Conservation (phyloP, 2,113 vertebrate genomes). For the Athene noctua region DNA sequence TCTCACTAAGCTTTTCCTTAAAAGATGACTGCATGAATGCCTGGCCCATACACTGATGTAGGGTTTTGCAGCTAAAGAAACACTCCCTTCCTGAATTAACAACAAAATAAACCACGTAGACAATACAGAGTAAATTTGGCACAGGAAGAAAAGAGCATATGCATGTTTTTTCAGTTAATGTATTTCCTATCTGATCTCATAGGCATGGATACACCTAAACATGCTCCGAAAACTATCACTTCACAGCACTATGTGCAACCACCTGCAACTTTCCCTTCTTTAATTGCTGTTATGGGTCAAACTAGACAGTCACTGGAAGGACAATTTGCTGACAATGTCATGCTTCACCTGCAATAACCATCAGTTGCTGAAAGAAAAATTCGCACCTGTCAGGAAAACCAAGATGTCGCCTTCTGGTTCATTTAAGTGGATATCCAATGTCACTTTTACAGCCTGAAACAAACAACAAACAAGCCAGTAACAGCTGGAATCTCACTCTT, state of each 20-base stretch:
- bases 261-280: not conserved
- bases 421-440: slow-evolving; percentile 88
- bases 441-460: slow-evolving; percentile 88
- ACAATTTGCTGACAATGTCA: not conserved
- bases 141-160: not conserved
- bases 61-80: not conserved
- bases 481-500: not conserved
- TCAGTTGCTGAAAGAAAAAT: not conserved
- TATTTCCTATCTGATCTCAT: not conserved
- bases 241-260: not conserved
- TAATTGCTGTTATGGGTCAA: not conserved
- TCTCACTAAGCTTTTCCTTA: not conserved
- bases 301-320: not conserved
- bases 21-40: not conserved
- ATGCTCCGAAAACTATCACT: not conserved
- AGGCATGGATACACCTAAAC: not conserved
- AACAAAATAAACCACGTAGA: rapidly evolving
- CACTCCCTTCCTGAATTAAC: not conserved
- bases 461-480: not conserved
- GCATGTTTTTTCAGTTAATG: not conserved
- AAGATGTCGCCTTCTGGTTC: slow-evolving; percentile 91
- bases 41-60: rapidly evolving
- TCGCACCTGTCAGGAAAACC: slow-evolving; percentile 92
- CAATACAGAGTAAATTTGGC: not conserved
- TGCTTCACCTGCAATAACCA: not conserved